Conservation (phyloP, 2,888 invertebrate genomes). For the Hecatera dysodea region DNA sequence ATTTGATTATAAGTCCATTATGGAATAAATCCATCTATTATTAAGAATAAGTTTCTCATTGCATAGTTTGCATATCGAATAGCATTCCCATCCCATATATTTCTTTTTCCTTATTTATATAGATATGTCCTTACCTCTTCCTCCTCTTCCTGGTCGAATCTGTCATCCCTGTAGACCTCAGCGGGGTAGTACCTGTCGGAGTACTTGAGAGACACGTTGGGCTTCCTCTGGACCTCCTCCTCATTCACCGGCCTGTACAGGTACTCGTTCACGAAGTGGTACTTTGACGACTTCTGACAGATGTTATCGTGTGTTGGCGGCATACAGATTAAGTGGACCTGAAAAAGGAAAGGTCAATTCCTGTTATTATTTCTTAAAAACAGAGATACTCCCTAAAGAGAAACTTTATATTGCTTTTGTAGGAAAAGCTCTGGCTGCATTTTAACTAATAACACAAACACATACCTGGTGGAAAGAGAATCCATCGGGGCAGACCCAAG, state of each 20-base stretch:
- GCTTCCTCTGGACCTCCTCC: slow-evolving; percentile 95
- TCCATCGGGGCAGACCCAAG: slow-evolving; percentile 98
- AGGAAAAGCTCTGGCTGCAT: not conserved
- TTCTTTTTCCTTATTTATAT: not conserved
- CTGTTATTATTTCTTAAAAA: not conserved
- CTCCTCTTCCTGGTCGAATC: slow-evolving; percentile 89
- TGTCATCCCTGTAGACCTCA: slow-evolving; percentile 93
- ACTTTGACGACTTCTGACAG: slow-evolving; percentile 96
- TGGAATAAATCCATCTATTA: not conserved
- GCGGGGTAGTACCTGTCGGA: slow-evolving; percentile 96
- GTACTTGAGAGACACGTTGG: slow-evolving; percentile 95
- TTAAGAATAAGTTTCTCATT: not conserved
- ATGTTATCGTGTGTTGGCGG: slow-evolving; percentile 97
- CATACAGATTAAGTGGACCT: slow-evolving; percentile 98
- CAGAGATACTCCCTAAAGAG: not conserved
- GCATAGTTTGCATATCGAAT: not conserved
- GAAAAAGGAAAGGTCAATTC: slow-evolving; percentile 56
- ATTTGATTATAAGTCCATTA: not conserved
- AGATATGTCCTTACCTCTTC: slow-evolving; percentile 76
- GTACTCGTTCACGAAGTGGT: slow-evolving; percentile 98
- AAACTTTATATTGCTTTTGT: not conserved
- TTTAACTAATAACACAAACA: not conserved
- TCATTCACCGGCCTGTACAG: slow-evolving; percentile 96
- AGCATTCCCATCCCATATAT: not conserved
- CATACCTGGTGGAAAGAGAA: slow-evolving; percentile 96